A percentile compares a stretch with the other conserved stretches of the same genome.
Conservation (phyloP, 2,888 invertebrate species). For the Polia nebulosa region DNA sequence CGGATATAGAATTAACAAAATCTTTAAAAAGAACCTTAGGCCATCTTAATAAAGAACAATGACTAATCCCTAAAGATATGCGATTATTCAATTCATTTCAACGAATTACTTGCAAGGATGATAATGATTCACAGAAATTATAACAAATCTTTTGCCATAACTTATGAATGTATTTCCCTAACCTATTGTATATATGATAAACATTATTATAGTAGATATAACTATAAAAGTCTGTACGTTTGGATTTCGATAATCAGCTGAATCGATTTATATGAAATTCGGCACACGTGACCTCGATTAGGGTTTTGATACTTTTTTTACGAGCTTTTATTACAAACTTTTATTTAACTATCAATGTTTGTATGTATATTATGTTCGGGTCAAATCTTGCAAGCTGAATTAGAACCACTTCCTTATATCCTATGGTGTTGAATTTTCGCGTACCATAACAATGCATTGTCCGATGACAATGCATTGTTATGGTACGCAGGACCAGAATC, state of each 20-base stretch:
- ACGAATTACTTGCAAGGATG: slow-evolving; percentile 19
- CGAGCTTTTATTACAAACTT: no score
- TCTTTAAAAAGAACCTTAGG: background rate
- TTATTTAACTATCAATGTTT: no score
- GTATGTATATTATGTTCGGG: no score
- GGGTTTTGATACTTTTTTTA: no score
- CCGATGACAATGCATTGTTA: no score
- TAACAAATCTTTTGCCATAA: slow-evolving; percentile 20
- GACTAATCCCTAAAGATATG: slow-evolving; percentile 33
- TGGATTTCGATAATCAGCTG: background rate
- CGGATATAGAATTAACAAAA: slow-evolving; percentile 30
- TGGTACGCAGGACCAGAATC: no score
- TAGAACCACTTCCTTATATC: no score
- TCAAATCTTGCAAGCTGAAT: no score
- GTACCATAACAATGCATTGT: no score
- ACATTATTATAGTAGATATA: no score
- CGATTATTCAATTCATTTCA: slow-evolving; percentile 37
- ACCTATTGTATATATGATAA: slow-evolving; percentile 6
- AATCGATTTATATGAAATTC: background rate
- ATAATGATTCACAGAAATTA: slow-evolving; percentile 37
- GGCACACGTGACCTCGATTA: no score
- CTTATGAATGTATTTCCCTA: slow-evolving; percentile 43
- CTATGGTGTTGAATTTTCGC: no score
- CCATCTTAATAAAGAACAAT: slow-evolving; percentile 15
- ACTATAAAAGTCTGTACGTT: background rate